Evolutionary conservation across 1,140 invertebrate species (phyloP).

Genomic region (Pectinophora gossypiella): DNA sequence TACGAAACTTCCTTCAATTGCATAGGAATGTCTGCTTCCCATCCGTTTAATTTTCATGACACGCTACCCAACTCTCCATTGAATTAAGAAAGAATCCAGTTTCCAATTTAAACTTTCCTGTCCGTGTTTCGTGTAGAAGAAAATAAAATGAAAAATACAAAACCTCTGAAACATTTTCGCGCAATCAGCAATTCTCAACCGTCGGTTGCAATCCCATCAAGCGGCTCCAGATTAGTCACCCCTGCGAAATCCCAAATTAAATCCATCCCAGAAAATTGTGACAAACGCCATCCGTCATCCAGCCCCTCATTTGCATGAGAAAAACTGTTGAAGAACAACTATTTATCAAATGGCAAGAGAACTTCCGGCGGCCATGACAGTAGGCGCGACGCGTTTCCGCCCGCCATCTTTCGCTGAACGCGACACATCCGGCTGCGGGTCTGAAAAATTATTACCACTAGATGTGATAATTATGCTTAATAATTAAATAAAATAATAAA

Average conservation of each 20-base stretch:
- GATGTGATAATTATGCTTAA: no score
- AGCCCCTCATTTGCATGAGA: slow-evolving; percentile 71
- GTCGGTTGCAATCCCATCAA: slow-evolving; percentile 11
- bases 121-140: background rate
- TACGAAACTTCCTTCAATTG: no score
- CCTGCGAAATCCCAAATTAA: slow-evolving; percentile 54
- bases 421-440: slow-evolving; percentile 28
- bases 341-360: slow-evolving; percentile 70
- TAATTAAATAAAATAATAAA: no score
- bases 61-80: background rate
- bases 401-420: slow-evolving; percentile 54
- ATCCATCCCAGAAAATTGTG: slow-evolving; percentile 66
- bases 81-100: background rate
- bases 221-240: slow-evolving; percentile 40
- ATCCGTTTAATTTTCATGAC: slow-evolving; percentile 1
- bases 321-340: slow-evolving; percentile 72
- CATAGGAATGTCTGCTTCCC: no score
- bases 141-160: slow-evolving; percentile 11
- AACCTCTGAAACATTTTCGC: slow-evolving; percentile 11
- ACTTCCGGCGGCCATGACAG: slow-evolving; percentile 65
- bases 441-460: slow-evolving; percentile 2
- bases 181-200: slow-evolving; percentile 26
- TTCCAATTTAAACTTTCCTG: slow-evolving; percentile 10
- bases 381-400: slow-evolving; percentile 57
- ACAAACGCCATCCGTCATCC: slow-evolving; percentile 53